Conservation (phyloP, 2,888 invertebrate species). For the Drosophila mulleri region DNA sequence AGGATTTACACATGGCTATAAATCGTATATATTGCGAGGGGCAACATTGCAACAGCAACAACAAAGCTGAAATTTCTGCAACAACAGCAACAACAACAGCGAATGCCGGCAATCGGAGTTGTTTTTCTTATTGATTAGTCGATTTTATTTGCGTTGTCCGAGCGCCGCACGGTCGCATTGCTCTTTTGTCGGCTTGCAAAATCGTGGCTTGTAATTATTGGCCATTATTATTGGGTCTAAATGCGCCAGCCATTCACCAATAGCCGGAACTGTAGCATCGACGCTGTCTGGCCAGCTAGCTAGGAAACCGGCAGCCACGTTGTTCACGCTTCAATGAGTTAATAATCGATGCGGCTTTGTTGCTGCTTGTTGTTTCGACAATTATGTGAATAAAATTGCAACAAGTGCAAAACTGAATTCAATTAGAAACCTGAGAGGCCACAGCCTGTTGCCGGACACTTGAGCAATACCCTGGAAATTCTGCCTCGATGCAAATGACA, state of each 20-base stretch:
- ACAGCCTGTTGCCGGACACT: constrained; percentile 48
- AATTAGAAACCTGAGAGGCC: constrained; percentile 47
- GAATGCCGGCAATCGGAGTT: constrained; percentile 45
- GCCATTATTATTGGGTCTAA: constrained; percentile 73
- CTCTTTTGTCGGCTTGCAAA: constrained; percentile 66
- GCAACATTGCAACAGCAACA: constrained; percentile 27
- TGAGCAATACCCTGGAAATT: constrained; percentile 26
- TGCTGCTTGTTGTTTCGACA: constrained; percentile 39
- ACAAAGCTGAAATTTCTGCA: constrained; percentile 23
- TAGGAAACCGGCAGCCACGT: constrained; percentile 57
- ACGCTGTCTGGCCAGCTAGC: constrained; percentile 30
- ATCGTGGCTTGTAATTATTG: constrained; percentile 79
- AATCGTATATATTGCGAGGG: constrained; percentile 46
- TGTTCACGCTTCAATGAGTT: constrained; percentile 65
- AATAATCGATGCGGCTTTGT: constrained; percentile 54
- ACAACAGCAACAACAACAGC: constrained; percentile 49
- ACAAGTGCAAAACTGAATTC: constrained; percentile 66
- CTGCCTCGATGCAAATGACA: constrained; percentile 18
- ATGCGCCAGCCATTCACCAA: constrained; percentile 62
- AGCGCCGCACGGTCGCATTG: constrained; percentile 22
- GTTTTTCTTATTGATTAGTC: constrained; percentile 68
- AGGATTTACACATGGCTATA: constrained; percentile 72
- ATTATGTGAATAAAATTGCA: constrained; percentile 63
- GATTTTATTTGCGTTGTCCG: constrained; percentile 55
- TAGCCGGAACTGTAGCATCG: constrained; percentile 70